Conservation (phyloP, 2,113 vertebrate species). For the Silurus asotus region DNA sequence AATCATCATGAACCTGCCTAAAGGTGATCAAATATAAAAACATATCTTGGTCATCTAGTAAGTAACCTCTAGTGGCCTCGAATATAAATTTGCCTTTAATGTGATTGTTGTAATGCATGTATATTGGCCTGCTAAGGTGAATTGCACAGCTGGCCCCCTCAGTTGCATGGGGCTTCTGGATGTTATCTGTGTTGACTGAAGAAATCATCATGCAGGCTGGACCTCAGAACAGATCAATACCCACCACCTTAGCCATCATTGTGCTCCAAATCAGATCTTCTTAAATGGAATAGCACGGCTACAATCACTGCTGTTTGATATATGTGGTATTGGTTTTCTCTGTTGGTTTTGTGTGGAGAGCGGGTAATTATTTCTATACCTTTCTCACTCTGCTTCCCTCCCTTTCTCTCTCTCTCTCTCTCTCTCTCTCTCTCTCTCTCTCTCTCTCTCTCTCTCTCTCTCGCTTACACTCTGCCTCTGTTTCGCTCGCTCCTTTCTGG, state of each 20-base stretch:
- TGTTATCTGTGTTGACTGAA: conserved; percentile 27
- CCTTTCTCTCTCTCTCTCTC: conserved; percentile 19
- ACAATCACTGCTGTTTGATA: conserved; percentile 51
- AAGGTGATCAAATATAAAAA: not conserved
- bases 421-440: conserved; percentile 31
- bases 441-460: conserved; percentile 25
- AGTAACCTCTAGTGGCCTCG: not conserved
- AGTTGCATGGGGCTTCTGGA: not conserved
- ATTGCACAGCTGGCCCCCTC: not conserved
- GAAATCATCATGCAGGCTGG: conserved; percentile 38
- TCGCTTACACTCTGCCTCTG: not conserved
- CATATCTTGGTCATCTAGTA: not conserved
- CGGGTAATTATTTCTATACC: conserved; percentile 39
- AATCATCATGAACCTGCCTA: not conserved
- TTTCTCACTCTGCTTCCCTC: conserved; percentile 24
- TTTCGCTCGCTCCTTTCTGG: conserved; percentile 52
- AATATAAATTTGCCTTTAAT: not conserved
- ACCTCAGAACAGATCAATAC: conserved; percentile 33
- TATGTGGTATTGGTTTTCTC: conserved; percentile 55
- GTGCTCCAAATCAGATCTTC: conserved; percentile 45
- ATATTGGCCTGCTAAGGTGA: not conserved
- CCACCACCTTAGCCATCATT: conserved; percentile 16
- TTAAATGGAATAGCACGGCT: conserved; percentile 51
- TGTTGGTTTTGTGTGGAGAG: conserved; percentile 45
- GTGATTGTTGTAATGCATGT: not conserved